Base-by-base conservation (phyloP, 2,888 invertebrate genomes). In the Crepidodera aurea region DNA sequence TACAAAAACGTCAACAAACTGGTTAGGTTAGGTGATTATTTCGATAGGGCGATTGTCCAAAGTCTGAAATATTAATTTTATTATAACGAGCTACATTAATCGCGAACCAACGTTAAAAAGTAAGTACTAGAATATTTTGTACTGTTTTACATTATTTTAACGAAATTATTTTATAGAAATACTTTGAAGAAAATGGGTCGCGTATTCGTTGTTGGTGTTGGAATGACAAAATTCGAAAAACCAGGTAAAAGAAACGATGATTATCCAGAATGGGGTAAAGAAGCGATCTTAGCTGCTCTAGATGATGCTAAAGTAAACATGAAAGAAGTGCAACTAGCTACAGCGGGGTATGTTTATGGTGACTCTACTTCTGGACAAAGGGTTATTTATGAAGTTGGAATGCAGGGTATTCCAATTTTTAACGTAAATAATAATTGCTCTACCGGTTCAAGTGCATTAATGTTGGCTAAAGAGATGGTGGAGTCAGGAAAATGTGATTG, bases 371-470 rank as follows among this genome's bases (percentile, higher is more conserved):
- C 91, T 81, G 99, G 98, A 0, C 99, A 99, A 83, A 86, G 98
- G 68, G 96, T 96, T 0, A 81, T 98, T 5, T 98, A 98, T 80
- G 92, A 94, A 79, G 85, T 98, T 39, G 98, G 98, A 60, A 90
- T 98, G 89, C 96, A 93, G 27, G 69, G 69, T 39, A 96, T 98
- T 68, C 98, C 98, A 2, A 90, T 99, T 69, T 94, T 92, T 83
- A 99, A 99, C 82, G 98, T 98, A 10, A 98, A 99, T 83, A 99
- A 99, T 79, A 98, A 98, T 77, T 99, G 99, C 78, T 92, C 98
- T 0, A 98, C 98, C 1, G 99, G 99, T 22, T 93, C 98, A 0
- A 93, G 92, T 56, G 98, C 98, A 0, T 81, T 99, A 2, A 87
- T 90, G 76, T 83, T 99, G 75, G 96, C 91, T 0, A 96, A 96